Conservation (phyloP, 1,140 invertebrate species). For the Musca vetustissima region DNA sequence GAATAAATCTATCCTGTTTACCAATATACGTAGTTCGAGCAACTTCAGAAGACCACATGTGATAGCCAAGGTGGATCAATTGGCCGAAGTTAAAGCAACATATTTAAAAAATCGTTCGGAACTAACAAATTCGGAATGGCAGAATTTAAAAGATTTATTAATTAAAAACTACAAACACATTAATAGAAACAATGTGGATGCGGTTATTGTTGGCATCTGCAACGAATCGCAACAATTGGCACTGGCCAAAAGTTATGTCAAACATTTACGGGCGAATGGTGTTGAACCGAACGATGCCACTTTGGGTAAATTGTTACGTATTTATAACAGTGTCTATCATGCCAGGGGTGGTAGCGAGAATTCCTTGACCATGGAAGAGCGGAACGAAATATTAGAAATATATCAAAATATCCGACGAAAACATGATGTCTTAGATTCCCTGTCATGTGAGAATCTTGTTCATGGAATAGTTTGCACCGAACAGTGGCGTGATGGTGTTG, state of each 20-base stretch:
- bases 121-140: conserved; percentile 38
- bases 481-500: conserved; percentile 63
- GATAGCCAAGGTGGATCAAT: conserved; percentile 27
- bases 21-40: conserved; percentile 27
- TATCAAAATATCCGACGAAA: conserved; percentile 60
- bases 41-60: conserved; percentile 36
- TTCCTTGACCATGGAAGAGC: conserved; percentile 56
- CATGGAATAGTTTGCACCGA: conserved; percentile 63
- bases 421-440: conserved; percentile 62
- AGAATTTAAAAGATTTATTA: conserved; percentile 31
- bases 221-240: conserved; percentile 52
- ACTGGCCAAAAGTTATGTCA: conserved; percentile 61
- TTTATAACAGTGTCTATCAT: conserved; percentile 57
- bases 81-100: conserved; percentile 36
- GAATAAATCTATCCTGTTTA: no score
- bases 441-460: conserved; percentile 62
- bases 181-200: conserved; percentile 60
- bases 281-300: conserved; percentile 59
- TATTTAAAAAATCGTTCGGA: conserved; percentile 32
- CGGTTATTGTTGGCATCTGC: conserved; percentile 60
- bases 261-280: conserved; percentile 59
- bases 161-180: conserved; percentile 43
- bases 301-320: conserved; percentile 59
- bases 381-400: conserved; percentile 59
- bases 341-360: conserved; percentile 38